Base-by-base conservation (phyloP, 2,113 vertebrate species). In the Salvelinus sp. region DNA sequence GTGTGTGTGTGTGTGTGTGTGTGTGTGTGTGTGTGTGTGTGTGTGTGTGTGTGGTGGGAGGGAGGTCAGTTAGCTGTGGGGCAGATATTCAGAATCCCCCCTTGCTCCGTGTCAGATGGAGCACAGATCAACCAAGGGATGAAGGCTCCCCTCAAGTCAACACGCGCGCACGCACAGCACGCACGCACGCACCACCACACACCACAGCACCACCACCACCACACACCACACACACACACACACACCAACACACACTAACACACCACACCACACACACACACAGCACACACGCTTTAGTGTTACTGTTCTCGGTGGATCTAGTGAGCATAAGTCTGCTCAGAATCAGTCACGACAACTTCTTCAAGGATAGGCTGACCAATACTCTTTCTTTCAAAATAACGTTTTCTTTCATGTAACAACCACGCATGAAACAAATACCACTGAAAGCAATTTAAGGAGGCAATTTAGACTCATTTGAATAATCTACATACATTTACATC, bases 91-190 rank as follows among this genome's bases (percentile, higher is more conserved):
- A 70, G 88, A 71, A 79, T 85, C 77, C 79, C 82, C 9, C 63
- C n/a, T 28, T 78, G 86, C 78, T 88, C 80, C 83, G 78, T 91
- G 87, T 89, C 90, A 89, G 83, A 80, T 88, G 75, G 74, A 83
- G 70, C 80, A 48, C 81, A 80, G 80, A 91, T 86, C 86, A 90
- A 87, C 86, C 81, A 76, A 80, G 85, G 81, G 86, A 82, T 81
- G 73, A 88, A 82, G 84, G 83, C 78, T 77, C 80, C 82, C 87
- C 58, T 70, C 83, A 82, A 72, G 76, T 76, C 76, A 85, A 84
- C 79, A 77, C 79, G 79, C 74, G 28, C 4, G 1, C 79, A 77
- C 79, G 1, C 23, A 23, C 23, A 2, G n/a, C 27, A 27, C 27
- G 2, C 27, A 27, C 27, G 0, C 27, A 2, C 27, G 2, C 27